Base-by-base conservation (phyloP, 1,140 invertebrate species). In the Drosophila varians region DNA sequence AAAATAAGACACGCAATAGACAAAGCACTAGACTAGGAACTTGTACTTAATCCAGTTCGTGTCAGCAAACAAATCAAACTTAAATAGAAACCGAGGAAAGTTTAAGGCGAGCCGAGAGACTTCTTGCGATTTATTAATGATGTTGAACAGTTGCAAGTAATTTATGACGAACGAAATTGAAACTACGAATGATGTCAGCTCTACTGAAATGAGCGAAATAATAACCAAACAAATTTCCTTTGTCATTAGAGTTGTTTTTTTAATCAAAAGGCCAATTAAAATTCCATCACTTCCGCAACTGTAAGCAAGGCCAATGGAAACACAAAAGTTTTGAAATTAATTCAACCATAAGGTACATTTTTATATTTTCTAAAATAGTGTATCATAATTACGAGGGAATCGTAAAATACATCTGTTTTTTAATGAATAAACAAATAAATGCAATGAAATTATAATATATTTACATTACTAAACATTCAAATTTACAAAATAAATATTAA, bases 1-100 rank as follows among this genome's bases (percentile, higher is more conserved):
- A 34, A 40, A 47, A 42, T 38, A 6, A 12, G n/a, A 38, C n/a
- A 16, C 18, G 60, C 25, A 46, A 58, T 46, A 60, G 60, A 64
- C 58, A 60, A 46, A 34, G 42, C 7, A 31, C 9, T 34, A 12
- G 31, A 34, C 4, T n/a, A 4, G n/a, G 9, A 5, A 34, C 31
- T 34, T 36, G 19, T 38, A 11, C 38, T 31, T 53, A 18, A 61
- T 61, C 12, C 52, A 28, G 52, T 56, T 55, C 25, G 12, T 43
- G 57, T 43, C 52, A 58, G 53, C 26, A 25, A 58, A 43, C 9
- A 34, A 43, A 61, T 61, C 25, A 12, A 61, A 61, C 57, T 18
- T 18, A 19, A 12, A 42, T 26, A 26, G 0, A 9, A 12, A 5
- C 3, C 6, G 2, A 31, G 28, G n/a, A n/a, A n/a, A 31, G 7